Conservation (phyloP, 2,113 vertebrate species). For the Melozone crissalis region DNA sequence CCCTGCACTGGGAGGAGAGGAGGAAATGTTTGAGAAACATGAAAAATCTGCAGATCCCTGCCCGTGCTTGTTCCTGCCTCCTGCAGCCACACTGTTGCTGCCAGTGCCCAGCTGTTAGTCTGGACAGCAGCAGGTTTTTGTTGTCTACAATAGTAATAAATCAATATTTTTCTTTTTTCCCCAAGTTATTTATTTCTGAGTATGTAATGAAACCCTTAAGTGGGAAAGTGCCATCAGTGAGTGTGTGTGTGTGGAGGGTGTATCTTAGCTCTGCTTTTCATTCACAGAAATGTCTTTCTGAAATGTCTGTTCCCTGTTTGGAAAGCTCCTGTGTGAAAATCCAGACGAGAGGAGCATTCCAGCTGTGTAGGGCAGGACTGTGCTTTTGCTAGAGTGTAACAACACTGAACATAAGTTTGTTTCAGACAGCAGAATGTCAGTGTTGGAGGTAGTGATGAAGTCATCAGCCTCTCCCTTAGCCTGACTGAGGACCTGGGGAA, state of each 20-base stretch:
- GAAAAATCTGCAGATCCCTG: slow-evolving; percentile 13
- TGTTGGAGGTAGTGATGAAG: neutral
- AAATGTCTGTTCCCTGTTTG: neutral
- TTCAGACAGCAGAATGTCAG: neutral
- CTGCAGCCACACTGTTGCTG: neutral
- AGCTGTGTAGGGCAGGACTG: neutral
- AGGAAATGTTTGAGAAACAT: slow-evolving; percentile 15
- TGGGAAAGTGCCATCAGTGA: neutral
- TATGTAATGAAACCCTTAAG: neutral
- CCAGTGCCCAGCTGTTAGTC: slow-evolving; percentile 10
- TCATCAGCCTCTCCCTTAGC: neutral
- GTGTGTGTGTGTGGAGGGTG: neutral
- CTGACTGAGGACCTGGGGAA: neutral
- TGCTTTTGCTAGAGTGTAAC: neutral
- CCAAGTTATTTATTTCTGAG: neutral
- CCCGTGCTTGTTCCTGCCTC: neutral
- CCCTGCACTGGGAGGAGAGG: neutral
- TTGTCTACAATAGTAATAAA: neutral
- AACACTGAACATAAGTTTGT: neutral
- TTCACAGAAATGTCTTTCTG: neutral
- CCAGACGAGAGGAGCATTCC: neutral
- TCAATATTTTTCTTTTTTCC: neutral
- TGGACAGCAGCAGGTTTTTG: neutral
- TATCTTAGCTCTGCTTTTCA: neutral
- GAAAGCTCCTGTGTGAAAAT: neutral